These are phyloP conservation scores for Nymphalis io DNA, from an alignment of 1,140 invertebrate genomes.

Conservation along the genomic window DNA sequence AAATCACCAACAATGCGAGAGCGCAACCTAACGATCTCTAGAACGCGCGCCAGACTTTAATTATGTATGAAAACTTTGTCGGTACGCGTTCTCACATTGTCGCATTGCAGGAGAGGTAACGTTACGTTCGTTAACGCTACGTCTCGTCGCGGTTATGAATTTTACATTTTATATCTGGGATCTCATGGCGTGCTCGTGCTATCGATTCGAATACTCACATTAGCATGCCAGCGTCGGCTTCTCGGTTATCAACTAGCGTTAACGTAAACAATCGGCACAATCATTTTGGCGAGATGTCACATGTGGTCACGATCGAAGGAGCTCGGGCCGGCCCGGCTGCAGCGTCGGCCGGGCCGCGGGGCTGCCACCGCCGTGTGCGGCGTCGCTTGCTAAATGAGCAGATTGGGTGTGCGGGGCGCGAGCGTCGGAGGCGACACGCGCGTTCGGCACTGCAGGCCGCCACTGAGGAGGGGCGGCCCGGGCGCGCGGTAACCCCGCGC, in stretches of 20 bases:
- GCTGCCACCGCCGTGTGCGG: constrained; percentile 68
- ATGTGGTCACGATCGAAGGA: constrained; percentile 58
- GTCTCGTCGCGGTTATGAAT: constrained; percentile 34
- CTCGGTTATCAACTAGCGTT: constrained; percentile 72
- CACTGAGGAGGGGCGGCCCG: constrained; percentile 78
- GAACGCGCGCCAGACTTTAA: constrained; percentile 46
- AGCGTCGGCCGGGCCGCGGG: constrained; percentile 62
- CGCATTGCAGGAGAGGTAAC: constrained; percentile 70
- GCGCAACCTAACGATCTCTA: constrained; percentile 23
- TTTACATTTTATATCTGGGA: constrained; percentile 49
- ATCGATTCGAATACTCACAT: constrained; percentile 73
- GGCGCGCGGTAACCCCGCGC: constrained; percentile 50
- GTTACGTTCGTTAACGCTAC: constrained; percentile 31
- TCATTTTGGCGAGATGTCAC: constrained; percentile 65
- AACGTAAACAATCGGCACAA: constrained; percentile 70
- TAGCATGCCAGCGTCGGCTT: constrained; percentile 74
- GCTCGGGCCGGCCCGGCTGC: constrained; percentile 65
- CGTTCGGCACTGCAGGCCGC: constrained; percentile 75
- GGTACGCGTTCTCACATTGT: constrained; percentile 57
- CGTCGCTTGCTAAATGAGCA: constrained; percentile 72
- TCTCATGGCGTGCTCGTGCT: constrained; percentile 38
- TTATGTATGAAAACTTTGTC: constrained; percentile 51
- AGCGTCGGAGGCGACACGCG: constrained; percentile 75
- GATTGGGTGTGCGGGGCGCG: constrained; percentile 65
- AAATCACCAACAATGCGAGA: constrained; percentile 45